Evolutionary conservation across 1,140 invertebrate genomes (phyloP), one percentile per base, ranked within the genome.

Genomic region (Ylistrum balloti): DNA sequence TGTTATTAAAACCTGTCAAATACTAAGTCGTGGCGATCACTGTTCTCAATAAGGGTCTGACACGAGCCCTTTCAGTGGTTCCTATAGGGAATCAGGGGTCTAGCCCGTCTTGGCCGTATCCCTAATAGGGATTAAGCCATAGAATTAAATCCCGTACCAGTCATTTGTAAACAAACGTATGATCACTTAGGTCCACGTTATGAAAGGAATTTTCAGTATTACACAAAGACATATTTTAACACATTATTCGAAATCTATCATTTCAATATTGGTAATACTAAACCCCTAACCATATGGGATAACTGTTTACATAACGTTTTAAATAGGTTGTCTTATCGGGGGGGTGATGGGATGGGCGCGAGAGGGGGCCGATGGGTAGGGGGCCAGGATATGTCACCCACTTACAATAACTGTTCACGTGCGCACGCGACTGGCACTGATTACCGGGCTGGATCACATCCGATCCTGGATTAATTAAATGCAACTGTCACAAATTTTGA

Each of bases 121-220:
- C 56, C 56, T 74, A 74, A 74, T 74, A 28, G 9, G 56, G 56
- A 74, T 74, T 74, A 74, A n/a, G 5, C n/a, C n/a, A 22, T 17
- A 28, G n/a, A 74, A 28, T 28, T 28, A 28, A 74, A 74, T 74
- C 22, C 56, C n/a, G 1, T 9, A 28, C 56, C 56, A n/a, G 56
- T 74, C 56, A 28, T 74, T 74, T 74, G 56, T 74, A 74, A 74
- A 74, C 56, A 74, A 74, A 74, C 56, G 20, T 17, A 74, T 74
- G 56, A 74, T 74, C 56, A 74, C 22, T 74, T n/a, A 74, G 20
- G 56, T 74, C 2, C 28, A 74, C 28, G 11, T 3, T 28, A 28
- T 74, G 56, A 74, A 74, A 74, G 22, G 56, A 74, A 28, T 74
- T n/a, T n/a, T 28, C 56, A n/a, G n/a, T n/a, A 28, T 74, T 74